Evolutionary conservation across 2,113 vertebrate species (phyloP).

Genomic region (Forbesichthys agassizii): DNA sequence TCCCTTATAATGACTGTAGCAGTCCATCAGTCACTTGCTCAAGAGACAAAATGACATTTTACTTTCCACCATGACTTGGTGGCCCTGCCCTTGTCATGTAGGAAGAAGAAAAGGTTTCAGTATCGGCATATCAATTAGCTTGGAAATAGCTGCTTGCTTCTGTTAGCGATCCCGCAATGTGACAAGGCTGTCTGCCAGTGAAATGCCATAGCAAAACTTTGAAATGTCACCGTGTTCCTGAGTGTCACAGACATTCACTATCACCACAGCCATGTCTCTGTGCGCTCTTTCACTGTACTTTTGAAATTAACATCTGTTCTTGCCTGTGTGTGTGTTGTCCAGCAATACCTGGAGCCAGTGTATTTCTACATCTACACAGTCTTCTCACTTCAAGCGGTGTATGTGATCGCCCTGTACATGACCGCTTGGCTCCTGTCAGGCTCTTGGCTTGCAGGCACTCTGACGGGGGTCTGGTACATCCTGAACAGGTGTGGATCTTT

Average conservation of each 20-base stretch:
- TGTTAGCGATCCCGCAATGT: slow-evolving; percentile 6
- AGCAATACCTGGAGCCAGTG: slow-evolving; percentile 92
- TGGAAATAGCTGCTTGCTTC: slow-evolving; percentile 27
- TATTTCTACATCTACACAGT: slow-evolving; percentile 99
- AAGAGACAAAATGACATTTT: slow-evolving; percentile 35
- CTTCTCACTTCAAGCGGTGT: slow-evolving; percentile 92
- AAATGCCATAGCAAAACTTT: slow-evolving; percentile 44
- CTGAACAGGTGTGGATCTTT: slow-evolving; percentile 84
- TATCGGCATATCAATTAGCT: slow-evolving; percentile 47
- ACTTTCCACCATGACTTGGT: slow-evolving; percentile 13
- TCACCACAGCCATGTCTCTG: slow-evolving; percentile 15
- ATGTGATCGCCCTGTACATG: slow-evolving; percentile 88
- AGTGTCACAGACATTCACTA: slow-evolving; percentile 20
- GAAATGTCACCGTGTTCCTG: slow-evolving; percentile 50
- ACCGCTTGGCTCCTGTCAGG: slow-evolving; percentile 95
- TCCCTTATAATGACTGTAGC: not conserved
- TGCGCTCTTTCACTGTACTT: slow-evolving; percentile 28
- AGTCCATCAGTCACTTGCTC: slow-evolving; percentile 7
- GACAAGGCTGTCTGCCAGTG: slow-evolving; percentile 27
- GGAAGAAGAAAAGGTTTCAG: slow-evolving; percentile 44
- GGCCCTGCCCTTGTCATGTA: slow-evolving; percentile 10
- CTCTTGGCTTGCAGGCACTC: slow-evolving; percentile 88
- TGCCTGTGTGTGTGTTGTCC: slow-evolving; percentile 50
- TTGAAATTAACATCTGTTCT: too few relatives aligned
- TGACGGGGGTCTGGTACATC: slow-evolving; percentile 92